A percentile compares a stretch with the other conserved stretches of the same genome.
Conservation (phyloP, 2,888 invertebrate species). For the Acanthosepion esculentum region DNA sequence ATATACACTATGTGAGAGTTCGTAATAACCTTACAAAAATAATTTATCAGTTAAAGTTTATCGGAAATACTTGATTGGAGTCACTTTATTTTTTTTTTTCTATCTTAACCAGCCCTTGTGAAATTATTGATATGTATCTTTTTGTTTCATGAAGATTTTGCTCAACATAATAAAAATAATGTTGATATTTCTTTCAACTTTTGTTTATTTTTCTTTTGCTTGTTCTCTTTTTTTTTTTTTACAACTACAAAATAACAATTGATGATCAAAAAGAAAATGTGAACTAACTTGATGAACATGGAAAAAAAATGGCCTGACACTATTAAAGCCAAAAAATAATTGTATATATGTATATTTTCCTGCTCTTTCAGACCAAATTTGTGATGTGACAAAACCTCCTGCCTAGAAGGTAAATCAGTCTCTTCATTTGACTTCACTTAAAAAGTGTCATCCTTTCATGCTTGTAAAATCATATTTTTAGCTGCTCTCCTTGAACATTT, state of each 20-base stretch:
- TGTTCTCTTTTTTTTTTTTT: not conserved
- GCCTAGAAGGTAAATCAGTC: not conserved
- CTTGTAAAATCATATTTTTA: too few species aligned
- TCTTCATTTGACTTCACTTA: not conserved
- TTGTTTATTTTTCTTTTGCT: too few species aligned
- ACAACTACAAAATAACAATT: not conserved
- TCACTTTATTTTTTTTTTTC: too few species aligned
- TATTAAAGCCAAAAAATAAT: not conserved
- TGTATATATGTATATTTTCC: conserved; percentile 33
- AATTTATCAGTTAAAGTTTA: too few species aligned
- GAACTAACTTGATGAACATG: not conserved
- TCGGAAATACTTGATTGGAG: too few species aligned
- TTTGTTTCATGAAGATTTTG: not conserved
- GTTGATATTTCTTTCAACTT: not conserved
- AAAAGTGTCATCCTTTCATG: not conserved
- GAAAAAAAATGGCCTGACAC: not conserved
- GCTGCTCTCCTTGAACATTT: too few species aligned
- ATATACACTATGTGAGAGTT: too few species aligned
- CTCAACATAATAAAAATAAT: too few species aligned
- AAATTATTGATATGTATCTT: not conserved
- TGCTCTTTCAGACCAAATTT: conserved; percentile 21
- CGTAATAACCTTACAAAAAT: too few species aligned
- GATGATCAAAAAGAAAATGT: not conserved
- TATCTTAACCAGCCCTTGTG: too few species aligned
- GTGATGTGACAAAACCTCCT: conserved; percentile 33